Evolutionary conservation across 1,140 invertebrate genomes (phyloP).

Genomic region (Nixonia krombeini): DNA sequence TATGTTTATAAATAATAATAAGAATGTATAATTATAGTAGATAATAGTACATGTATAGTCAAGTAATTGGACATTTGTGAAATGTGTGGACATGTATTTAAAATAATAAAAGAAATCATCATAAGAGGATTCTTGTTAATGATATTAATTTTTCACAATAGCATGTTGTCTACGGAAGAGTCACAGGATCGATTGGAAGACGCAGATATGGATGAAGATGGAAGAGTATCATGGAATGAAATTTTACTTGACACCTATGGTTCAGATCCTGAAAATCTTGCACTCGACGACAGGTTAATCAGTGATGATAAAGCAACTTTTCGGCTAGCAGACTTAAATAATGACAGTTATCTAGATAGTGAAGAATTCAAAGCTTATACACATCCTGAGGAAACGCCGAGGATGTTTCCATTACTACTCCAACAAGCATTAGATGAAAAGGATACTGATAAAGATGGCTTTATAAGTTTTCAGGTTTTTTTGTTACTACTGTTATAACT

Average conservation of each 20-base stretch:
- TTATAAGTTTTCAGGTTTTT: slow-evolving; percentile 79
- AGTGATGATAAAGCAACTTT: slow-evolving; percentile 91
- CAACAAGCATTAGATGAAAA: slow-evolving; percentile 88
- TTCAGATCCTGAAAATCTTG: slow-evolving; percentile 74
- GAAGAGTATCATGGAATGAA: slow-evolving; percentile 89
- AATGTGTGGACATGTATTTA: too few relatives aligned
- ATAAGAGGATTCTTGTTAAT: too few relatives aligned
- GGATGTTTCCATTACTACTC: slow-evolving; percentile 89
- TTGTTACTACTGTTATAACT: too few relatives aligned
- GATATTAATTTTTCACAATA: slow-evolving; percentile 51
- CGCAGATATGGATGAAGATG: slow-evolving; percentile 88
- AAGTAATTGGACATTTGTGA: too few relatives aligned
- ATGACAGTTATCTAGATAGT: slow-evolving; percentile 83
- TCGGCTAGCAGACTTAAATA: slow-evolving; percentile 86
- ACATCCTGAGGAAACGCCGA: slow-evolving; percentile 93
- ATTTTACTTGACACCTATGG: slow-evolving; percentile 88
- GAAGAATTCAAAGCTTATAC: slow-evolving; percentile 92
- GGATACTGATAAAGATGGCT: slow-evolving; percentile 88
- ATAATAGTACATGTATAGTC: too few relatives aligned
- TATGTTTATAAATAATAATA: too few relatives aligned
- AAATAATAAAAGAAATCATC: too few relatives aligned
- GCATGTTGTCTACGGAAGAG: slow-evolving; percentile 90
- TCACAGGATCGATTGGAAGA: slow-evolving; percentile 89
- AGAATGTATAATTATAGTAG: too few relatives aligned
- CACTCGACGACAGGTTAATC: slow-evolving; percentile 73